Evolutionary conservation across 2,113 vertebrate species (phyloP).

Genomic region (Psammodynastes pulverulentus): DNA sequence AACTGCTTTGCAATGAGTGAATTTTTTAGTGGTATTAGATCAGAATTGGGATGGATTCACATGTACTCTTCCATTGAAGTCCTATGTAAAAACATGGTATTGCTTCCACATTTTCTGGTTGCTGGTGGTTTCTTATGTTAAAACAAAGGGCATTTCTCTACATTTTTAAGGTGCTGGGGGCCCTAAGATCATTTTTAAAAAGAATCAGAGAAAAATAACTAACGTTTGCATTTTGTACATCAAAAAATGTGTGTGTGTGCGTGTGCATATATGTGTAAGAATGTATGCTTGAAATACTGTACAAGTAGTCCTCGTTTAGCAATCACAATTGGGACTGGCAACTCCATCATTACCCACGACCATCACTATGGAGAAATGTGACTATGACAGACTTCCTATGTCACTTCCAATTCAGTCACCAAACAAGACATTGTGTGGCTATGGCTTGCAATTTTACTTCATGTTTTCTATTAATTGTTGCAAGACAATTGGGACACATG

Average conservation of each 20-base stretch:
- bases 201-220: neutral
- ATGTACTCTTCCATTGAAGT: neutral
- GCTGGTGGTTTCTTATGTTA: neutral
- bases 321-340: neutral
- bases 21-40: neutral
- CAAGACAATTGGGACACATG: neutral
- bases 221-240: neutral
- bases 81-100: neutral
- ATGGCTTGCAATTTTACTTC: neutral
- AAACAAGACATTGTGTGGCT: neutral
- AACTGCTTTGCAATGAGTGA: neutral
- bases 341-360: neutral
- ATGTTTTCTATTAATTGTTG: neutral
- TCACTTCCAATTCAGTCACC: neutral
- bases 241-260: neutral
- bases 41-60: neutral
- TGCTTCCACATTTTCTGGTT: neutral
- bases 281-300: neutral
- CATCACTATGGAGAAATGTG: neutral
- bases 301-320: neutral
- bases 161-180: neutral
- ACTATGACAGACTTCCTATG: neutral
- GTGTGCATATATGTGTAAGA: neutral
- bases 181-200: neutral
- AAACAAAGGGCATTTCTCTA: neutral